Evolutionary conservation across 2,797 vertebrate species (phyloP), one percentile per base, ranked within the genome.

Genomic region (Anguilla anguilla): DNA sequence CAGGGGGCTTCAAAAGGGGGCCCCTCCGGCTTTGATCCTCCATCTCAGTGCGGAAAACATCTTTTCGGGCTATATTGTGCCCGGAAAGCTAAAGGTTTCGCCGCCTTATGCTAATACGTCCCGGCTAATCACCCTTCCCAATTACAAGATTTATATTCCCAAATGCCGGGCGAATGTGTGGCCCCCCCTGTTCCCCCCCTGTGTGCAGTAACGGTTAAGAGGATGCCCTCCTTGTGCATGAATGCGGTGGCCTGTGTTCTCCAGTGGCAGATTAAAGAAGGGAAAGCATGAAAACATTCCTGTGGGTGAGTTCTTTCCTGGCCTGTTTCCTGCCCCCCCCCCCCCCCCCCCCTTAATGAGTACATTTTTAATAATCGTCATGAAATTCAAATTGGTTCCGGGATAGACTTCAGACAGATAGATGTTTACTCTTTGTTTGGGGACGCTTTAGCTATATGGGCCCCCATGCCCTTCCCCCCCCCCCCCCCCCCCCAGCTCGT

Each of bases 11-110:
- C 97, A 98, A 96, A 98, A 98, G 97, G 97, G 95, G 97, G 97
- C 97, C 97, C 97, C 96, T 95, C 93, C 88, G 95, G 95, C 97
- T 99, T 99, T 99, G 97, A 99, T 98, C 96, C 97, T 95, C 96
- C 96, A 96, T 95, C 96, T 97, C 94, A 94, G 94, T 96, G 94
- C 93, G 91, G 94, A 96, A 96, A 96, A 95, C 94, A 96, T 95
- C 91, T 96, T 96, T 95, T 96, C 93, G 92, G 39, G 93, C 96
- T 96, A 94, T 96, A 96, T 96, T 96, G 93, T 97, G 94, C 92
- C 93, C 93, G 90, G 86, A 93, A 96, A 97, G 96, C 94, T 95
- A 94, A 95, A 90, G 91, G 95, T 96, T 95, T 96, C 88, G 94
- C 90, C 90, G 87, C 94, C 91, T 87, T 96, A 95, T 95, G 93